phyloP scores from a whole-genome alignment of 1,140 invertebrate genomes.

The Lepidotrigona ventralis region DNA sequence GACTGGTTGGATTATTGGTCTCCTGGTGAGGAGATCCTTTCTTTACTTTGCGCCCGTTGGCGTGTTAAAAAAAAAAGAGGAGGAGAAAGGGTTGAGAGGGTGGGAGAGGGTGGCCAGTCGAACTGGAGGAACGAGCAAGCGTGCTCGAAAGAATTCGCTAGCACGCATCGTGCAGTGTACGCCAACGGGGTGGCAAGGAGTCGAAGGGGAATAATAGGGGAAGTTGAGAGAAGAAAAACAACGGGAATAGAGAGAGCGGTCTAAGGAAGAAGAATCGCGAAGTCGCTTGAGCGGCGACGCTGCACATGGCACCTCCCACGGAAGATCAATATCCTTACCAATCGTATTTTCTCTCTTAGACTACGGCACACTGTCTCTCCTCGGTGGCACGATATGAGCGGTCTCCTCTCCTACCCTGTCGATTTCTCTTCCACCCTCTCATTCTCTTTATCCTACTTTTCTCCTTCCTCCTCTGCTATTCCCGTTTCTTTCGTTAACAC shows the following conservation, averaged over 20 bases:
- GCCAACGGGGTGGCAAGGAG: too few relatives aligned
- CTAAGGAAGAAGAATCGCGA: slow-evolving; percentile 57
- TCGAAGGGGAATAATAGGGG: background rate
- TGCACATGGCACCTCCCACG: slow-evolving; percentile 65
- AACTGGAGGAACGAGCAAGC: slow-evolving; percentile 1
- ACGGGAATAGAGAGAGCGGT: slow-evolving; percentile 9
- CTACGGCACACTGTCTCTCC: slow-evolving; percentile 55
- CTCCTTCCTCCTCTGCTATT: background rate
- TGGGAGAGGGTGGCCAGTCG: background rate
- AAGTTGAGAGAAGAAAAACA: slow-evolving; percentile 23
- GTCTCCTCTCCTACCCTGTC: slow-evolving; percentile 1
- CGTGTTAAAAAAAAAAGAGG: background rate
- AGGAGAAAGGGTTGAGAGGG: background rate
- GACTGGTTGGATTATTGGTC: slow-evolving; percentile 34
- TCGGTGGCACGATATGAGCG: slow-evolving; percentile 33
- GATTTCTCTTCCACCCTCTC: background rate
- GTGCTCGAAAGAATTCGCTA: background rate
- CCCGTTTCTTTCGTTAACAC: background rate
- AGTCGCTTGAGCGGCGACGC: slow-evolving; percentile 60
- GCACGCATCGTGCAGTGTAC: background rate
- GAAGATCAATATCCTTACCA: slow-evolving; percentile 70
- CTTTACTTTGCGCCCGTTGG: background rate
- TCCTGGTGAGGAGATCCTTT: slow-evolving; percentile 11
- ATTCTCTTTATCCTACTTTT: background rate
- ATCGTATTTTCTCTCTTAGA: slow-evolving; percentile 68